phyloP scores from a whole-genome alignment of 2,797 vertebrate species.

The Petrocephalus sullivani region DNA sequence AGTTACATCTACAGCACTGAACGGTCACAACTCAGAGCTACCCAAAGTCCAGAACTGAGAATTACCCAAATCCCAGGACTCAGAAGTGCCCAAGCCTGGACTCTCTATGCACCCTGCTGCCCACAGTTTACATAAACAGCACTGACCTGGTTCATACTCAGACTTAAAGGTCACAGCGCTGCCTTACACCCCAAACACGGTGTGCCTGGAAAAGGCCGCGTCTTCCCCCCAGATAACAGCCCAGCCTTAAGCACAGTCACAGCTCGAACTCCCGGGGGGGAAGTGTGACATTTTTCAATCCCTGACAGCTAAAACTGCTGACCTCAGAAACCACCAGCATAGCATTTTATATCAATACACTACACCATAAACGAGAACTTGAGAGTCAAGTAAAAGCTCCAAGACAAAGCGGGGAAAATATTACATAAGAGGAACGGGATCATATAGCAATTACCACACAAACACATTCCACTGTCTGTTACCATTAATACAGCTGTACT shows the following conservation, averaged over 20 bases:
- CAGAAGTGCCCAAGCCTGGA: background rate
- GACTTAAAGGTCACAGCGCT: background rate
- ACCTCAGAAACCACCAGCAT: background rate
- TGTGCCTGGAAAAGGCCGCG: background rate
- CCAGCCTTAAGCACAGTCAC: background rate
- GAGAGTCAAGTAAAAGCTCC: background rate
- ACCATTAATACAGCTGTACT: background rate
- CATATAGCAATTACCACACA: background rate
- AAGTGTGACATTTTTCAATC: background rate
- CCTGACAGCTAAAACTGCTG: conserved; percentile 1
- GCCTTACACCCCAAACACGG: background rate
- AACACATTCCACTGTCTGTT: background rate
- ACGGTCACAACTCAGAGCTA: background rate
- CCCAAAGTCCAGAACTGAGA: background rate
- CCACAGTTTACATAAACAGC: background rate
- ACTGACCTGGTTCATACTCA: background rate
- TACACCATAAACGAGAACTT: background rate
- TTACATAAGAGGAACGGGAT: background rate
- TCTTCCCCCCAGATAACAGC: background rate
- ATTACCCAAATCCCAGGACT: background rate
- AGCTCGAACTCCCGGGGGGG: background rate
- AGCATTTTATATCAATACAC: background rate
- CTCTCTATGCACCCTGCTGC: background rate
- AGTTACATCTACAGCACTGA: too few species aligned
- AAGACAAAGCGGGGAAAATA: background rate